Evolutionary conservation across 2,797 vertebrate genomes (phyloP), one percentile per base, ranked within the genome.

Genomic region (Acanthopagrus latus): DNA sequence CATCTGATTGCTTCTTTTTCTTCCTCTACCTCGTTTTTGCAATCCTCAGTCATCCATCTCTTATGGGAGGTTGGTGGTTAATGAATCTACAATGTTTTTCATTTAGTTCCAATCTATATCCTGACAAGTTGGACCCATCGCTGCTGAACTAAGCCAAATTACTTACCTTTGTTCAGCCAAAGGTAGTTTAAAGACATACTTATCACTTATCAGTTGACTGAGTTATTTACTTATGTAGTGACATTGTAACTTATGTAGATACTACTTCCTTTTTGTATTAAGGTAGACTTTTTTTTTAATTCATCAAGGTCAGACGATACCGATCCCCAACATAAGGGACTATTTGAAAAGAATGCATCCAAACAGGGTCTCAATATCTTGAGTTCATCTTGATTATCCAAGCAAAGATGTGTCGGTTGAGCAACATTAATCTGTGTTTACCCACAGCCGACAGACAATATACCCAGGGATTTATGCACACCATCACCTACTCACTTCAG

Each of bases 371-470:
- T 64, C 74, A n/a, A 56, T 74, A 86, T 62, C 65, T 63, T 12
- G 25, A 76, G 73, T 87, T 64, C 1, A 33, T 88, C 78, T 83
- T 81, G 80, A 89, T 92, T 86, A 91, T 79, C 75, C 63, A 64
- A 81, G 74, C 67, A 64, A 59, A 57, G 74, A 90, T 73, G 75
- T 60, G 68, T 68, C 62, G 44, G 85, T 84, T 58, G 68, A 89
- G 85, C 44, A 78, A 74, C 86, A 91, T 92, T 90, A 86, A 90
- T 93, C 88, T 85, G 75, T 86, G 85, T 91, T 91, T 89, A 89
- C 87, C 79, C 70, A 11, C 66, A 72, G 86, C 86, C 82, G 86
- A 78, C 84, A 77, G 72, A 18, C 63, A 77, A 64, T 64, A 82
- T 56, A 73, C 75, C 86, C 47, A n/a, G 86, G 89, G 88, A 91